Base-by-base conservation (phyloP, 92 coral and sea anemone species). In the Heteractis magnifica region DNA sequence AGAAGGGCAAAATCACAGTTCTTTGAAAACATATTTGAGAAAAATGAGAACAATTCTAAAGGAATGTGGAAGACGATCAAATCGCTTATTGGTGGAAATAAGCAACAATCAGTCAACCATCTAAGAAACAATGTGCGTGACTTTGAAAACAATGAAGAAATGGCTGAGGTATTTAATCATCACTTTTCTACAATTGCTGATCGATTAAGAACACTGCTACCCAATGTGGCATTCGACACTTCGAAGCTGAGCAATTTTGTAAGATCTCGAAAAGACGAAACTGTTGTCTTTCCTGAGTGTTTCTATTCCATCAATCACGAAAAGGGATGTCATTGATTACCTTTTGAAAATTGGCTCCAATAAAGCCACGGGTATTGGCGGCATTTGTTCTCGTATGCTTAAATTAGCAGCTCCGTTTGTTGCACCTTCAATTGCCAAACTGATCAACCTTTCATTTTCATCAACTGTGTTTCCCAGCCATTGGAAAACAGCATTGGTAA, bases 121-220 rank as follows among this genome's bases (percentile, higher is more conserved):
- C 70, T 12, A 23, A 49, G 34, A n/a, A 78, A 19, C 49, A n/a
- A 41, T 76, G 56, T 6, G 52, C 16, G 26, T 20, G 26, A 56
- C 20, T 3, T 76, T 6, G 26, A 11, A n/a, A 83, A 76, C 23
- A 76, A 62, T 49, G 51, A 56, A 48, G 83, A 87, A 87, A 76
- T 62, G 59, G 85, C 91, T 23, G 82, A 84, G 26, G 84, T 60
- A 49, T 85, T 81, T 52, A 89, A 89, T 86, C 3, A 51, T 26
- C 84, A 86, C 52, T 86, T 89, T 41, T 65, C 82, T 59, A 49
- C 92, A n/a, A 75, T 88, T 68, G 91, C 91, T 10, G 89, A 85
- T 52, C 77, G 81, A 52, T 86, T 80, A 83, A 55, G 86, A 71
- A 26, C 44, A 6, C 48, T 89, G 34, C 53, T 88, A 51, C 91